phyloP scores from a whole-genome alignment of 2,888 invertebrate species.

The Sarcophaga subvicina region DNA sequence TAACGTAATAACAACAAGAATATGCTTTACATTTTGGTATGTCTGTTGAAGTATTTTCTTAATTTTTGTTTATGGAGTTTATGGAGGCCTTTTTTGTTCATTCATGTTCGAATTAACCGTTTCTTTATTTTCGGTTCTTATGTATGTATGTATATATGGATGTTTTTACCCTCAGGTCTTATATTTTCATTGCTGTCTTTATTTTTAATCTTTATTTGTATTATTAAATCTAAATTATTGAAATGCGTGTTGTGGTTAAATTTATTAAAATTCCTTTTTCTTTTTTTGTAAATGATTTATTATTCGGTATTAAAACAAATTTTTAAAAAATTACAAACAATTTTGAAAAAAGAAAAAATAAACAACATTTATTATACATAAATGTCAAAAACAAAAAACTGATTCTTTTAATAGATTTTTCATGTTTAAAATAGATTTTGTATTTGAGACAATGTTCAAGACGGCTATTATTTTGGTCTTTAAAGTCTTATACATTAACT shows the following conservation, averaged over 20 bases:
- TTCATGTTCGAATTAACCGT: slow-evolving; percentile 26
- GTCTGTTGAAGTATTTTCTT: neutral
- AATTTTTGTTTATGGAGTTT: neutral
- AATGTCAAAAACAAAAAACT: neutral
- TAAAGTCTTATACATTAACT: too few relatives aligned
- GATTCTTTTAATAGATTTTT: neutral
- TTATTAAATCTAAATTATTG: slow-evolving; percentile 64
- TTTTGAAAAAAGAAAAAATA: neutral
- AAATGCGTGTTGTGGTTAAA: slow-evolving; percentile 64
- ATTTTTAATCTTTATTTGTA: slow-evolving; percentile 46
- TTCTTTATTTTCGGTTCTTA: slow-evolving; percentile 24
- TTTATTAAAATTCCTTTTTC: slow-evolving; percentile 41
- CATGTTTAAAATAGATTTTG: neutral
- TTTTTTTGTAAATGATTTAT: slow-evolving; percentile 22
- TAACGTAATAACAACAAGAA: neutral
- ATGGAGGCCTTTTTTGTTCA: neutral
- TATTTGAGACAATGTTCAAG: too few relatives aligned
- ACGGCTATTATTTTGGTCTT: too few relatives aligned
- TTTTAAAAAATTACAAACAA: slow-evolving; percentile 11
- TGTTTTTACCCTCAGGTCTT: neutral
- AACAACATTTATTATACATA: neutral
- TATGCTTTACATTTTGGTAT: slow-evolving; percentile 43
- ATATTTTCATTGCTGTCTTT: neutral
- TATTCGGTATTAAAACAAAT: slow-evolving; percentile 3
- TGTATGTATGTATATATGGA: neutral